phyloP scores from a whole-genome alignment of 2,888 invertebrate genomes.

The Aphodius sticticus region DNA sequence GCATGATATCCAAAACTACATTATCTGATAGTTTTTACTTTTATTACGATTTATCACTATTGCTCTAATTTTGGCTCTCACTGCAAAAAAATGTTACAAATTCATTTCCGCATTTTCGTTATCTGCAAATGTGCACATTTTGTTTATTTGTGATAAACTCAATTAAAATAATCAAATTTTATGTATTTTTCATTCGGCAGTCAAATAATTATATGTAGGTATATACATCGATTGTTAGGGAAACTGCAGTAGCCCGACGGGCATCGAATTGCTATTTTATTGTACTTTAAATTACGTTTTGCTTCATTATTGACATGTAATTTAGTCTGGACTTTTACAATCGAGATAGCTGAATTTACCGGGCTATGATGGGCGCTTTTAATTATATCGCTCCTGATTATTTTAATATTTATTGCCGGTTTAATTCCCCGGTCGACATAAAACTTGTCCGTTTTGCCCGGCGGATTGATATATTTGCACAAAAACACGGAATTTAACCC shows the following conservation, averaged over 20 bases:
- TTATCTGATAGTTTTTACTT: neutral
- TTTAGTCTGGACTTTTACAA: slow-evolving; percentile 24
- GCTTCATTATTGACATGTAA: slow-evolving; percentile 24
- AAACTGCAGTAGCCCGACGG: neutral
- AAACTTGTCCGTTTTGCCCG: neutral
- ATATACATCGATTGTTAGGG: neutral
- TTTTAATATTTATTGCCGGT: slow-evolving; percentile 27
- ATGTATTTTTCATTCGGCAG: neutral
- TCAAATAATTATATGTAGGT: neutral
- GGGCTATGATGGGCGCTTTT: slow-evolving; percentile 21
- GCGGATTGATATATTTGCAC: slow-evolving; percentile 19
- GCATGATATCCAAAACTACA: neutral
- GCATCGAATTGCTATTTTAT: slow-evolving; percentile 4
- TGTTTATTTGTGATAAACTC: neutral
- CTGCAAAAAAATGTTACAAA: too few species aligned
- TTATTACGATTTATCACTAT: neutral
- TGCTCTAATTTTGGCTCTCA: too few species aligned
- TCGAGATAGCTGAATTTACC: slow-evolving; percentile 14
- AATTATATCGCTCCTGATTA: slow-evolving; percentile 25
- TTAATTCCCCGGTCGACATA: slow-evolving; percentile 16
- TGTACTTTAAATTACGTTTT: slow-evolving; percentile 9
- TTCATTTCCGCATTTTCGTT: neutral
- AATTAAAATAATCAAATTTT: neutral
- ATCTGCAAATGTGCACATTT: neutral
- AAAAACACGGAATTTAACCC: slow-evolving; percentile 10